phyloP scores from a whole-genome alignment of 2,113 vertebrate species.

The Saguinus imperator region DNA sequence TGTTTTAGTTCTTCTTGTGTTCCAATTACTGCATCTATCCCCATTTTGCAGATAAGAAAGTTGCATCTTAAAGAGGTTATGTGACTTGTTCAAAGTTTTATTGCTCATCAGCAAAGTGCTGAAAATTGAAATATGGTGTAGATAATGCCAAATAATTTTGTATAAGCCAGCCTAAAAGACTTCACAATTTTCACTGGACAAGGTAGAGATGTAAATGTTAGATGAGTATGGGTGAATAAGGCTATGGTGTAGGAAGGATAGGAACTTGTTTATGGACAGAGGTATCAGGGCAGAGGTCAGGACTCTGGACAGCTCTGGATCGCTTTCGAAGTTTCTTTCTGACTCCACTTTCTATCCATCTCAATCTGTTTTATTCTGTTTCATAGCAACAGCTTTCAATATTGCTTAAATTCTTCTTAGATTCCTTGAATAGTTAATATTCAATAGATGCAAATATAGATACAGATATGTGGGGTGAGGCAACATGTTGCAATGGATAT shows the following conservation, averaged over 20 bases:
- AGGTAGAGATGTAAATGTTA: neutral
- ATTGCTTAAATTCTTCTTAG: neutral
- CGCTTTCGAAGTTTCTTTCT: neutral
- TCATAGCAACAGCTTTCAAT: neutral
- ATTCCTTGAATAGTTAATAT: neutral
- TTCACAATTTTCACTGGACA: neutral
- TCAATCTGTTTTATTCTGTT: neutral
- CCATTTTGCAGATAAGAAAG: neutral
- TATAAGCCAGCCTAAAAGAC: neutral
- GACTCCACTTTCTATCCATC: neutral
- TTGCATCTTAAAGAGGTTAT: neutral
- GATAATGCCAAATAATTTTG: neutral
- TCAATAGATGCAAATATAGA: neutral
- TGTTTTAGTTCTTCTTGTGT: neutral
- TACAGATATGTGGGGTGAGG: neutral
- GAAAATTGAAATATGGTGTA: neutral
- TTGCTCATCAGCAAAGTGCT: neutral
- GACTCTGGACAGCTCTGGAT: neutral
- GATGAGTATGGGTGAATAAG: neutral
- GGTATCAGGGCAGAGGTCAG: neutral
- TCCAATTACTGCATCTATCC: neutral
- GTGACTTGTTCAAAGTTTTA: neutral
- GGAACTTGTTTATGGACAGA: neutral
- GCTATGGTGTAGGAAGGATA: neutral
- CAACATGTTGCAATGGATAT: neutral